Conservation (phyloP, 2,113 vertebrate species). For the Phodopus roborovskii region DNA sequence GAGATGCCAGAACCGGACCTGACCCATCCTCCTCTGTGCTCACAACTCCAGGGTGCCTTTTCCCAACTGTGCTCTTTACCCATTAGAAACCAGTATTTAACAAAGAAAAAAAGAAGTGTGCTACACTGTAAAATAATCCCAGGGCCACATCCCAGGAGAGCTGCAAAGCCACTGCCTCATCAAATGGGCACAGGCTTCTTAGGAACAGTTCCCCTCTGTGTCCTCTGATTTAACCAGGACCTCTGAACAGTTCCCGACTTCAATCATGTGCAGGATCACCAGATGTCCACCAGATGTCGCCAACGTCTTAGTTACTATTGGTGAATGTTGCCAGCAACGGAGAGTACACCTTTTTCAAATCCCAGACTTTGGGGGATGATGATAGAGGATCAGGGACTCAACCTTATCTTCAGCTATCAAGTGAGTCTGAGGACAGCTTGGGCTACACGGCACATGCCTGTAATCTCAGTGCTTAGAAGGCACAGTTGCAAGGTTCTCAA, state of each 20-base stretch:
- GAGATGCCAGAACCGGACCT: not conserved
- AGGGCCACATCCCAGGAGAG: not conserved
- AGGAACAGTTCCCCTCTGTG: not conserved
- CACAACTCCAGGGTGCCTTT: not conserved
- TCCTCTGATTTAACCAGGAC: not conserved
- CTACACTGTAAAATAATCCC: not conserved
- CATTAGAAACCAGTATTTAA: not conserved
- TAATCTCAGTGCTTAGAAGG: not conserved
- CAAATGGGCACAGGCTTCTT: not conserved
- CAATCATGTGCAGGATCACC: not conserved
- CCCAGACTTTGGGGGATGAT: no score
- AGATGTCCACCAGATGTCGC: conserved; percentile 46
- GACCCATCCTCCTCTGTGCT: not conserved
- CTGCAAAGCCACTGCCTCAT: not conserved
- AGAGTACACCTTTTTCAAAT: not conserved
- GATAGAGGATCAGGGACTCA: not conserved
- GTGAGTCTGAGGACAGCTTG: not conserved
- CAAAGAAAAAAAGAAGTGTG: not conserved
- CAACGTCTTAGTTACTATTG: not conserved
- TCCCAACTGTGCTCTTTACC: not conserved
- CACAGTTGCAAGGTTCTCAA: not conserved
- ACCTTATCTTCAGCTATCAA: not conserved
- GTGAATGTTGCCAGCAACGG: not conserved
- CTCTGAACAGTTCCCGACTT: not conserved
- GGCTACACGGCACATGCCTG: not conserved